phyloP scores from a whole-genome alignment of 1,140 invertebrate species.

The Heliconius eleuchia region DNA sequence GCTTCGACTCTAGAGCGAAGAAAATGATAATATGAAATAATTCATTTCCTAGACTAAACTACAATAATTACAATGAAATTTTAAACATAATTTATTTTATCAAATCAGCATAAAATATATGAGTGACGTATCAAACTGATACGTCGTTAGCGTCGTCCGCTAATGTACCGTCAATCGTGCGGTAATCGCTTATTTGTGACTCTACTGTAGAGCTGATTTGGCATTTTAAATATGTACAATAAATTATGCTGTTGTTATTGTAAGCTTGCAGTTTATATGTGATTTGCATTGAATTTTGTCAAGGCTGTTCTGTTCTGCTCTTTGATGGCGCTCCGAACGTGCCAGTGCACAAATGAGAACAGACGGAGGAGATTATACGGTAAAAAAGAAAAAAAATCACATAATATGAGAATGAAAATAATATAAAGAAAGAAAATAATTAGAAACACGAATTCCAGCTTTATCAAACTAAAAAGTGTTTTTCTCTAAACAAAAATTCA shows the following conservation, averaged over 20 bases:
- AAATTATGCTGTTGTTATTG: not conserved
- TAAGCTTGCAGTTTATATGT: not conserved
- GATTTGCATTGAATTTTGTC: not conserved
- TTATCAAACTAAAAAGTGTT: not conserved
- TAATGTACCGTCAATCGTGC: slow-evolving; percentile 1
- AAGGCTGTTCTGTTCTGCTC: too few species aligned
- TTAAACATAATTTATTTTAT: not conserved
- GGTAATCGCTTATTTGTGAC: not conserved
- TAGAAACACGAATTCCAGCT: too few species aligned
- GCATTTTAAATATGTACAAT: not conserved
- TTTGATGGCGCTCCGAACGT: too few species aligned
- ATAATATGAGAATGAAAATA: too few species aligned
- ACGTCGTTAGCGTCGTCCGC: not conserved
- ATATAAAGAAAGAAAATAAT: too few species aligned
- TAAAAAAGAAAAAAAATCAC: too few species aligned
- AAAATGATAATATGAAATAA: too few species aligned
- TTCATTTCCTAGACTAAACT: too few species aligned
- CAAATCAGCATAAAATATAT: not conserved
- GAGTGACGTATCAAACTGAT: not conserved
- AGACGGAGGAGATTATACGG: too few species aligned
- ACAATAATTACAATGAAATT: not conserved
- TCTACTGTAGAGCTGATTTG: not conserved
- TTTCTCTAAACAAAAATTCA: not conserved
- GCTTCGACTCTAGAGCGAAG: too few species aligned
- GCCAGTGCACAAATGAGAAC: too few species aligned